Evolutionary conservation across 2,888 invertebrate species (phyloP).

Genomic region (Eilema caniola): DNA sequence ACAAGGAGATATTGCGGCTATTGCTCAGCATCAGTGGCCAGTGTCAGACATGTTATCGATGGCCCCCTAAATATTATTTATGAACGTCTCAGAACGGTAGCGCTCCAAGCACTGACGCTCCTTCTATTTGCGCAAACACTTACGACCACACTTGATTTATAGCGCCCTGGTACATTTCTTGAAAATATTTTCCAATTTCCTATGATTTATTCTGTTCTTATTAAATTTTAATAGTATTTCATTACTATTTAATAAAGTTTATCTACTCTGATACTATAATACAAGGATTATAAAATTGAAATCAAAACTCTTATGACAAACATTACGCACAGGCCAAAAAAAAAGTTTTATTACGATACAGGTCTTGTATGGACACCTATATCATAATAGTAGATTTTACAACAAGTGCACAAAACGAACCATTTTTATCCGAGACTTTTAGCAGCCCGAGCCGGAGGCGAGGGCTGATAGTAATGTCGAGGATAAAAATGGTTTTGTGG

Average conservation of each 20-base stretch:
- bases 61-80: conserved; percentile 78
- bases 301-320: too few relatives aligned
- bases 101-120: conserved; percentile 59
- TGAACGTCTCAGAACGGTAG: conserved; percentile 64
- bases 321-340: too few relatives aligned
- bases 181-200: conserved; percentile 17
- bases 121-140: conserved; percentile 73
- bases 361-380: too few relatives aligned
- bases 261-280: too few relatives aligned
- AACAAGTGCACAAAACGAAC: too few relatives aligned
- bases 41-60: conserved; percentile 64
- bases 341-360: too few relatives aligned
- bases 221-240: background rate
- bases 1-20: conserved; percentile 53
- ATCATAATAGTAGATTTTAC: too few relatives aligned
- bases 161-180: conserved; percentile 46
- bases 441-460: too few relatives aligned
- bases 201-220: background rate
- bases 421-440: too few relatives aligned
- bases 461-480: too few relatives aligned
- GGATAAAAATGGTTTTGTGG: too few relatives aligned
- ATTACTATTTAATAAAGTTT: background rate
- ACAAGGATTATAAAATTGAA: too few relatives aligned
- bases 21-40: conserved; percentile 59
- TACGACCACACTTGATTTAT: conserved; percentile 70